These are phyloP conservation scores for Temnothorax longispinosus DNA, from an alignment of 1,140 invertebrate genomes.

Conservation along the genomic window DNA sequence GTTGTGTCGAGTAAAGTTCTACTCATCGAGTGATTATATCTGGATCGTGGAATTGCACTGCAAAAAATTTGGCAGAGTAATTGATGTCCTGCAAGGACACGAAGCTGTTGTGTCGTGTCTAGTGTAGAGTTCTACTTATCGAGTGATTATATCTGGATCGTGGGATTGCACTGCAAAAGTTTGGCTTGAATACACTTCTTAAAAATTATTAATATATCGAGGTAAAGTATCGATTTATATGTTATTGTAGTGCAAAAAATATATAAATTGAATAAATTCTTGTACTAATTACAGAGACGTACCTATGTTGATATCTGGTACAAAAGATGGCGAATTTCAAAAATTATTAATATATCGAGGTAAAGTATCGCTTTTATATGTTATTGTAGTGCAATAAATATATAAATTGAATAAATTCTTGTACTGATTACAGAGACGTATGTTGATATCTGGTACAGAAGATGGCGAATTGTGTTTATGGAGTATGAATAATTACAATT, in stretches of 20 bases:
- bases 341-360: no score
- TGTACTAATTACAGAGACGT: no score
- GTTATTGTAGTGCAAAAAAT: no score
- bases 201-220: conserved; percentile 80
- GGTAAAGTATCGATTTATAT: no score
- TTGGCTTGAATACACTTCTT: conserved; percentile 86
- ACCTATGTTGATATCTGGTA: no score
- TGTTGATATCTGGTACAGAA: conserved; percentile 87
- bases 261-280: no score
- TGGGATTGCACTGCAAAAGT: conserved; percentile 93
- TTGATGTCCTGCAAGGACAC: conserved; percentile 90
- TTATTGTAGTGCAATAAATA: no score
- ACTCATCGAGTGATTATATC: conserved; percentile 88
- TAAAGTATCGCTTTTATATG: no score
- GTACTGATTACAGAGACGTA: no score
- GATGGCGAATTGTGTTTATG: conserved; percentile 91
- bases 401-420: no score
- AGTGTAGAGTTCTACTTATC: conserved; percentile 85
- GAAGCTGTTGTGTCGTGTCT: conserved; percentile 92
- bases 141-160: conserved; percentile 91
- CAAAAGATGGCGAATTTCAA: no score
- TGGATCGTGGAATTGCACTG: conserved; percentile 93
- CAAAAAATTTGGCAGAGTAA: conserved; percentile 89
- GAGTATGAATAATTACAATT: conserved; percentile 85
- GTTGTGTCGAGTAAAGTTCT: conserved; percentile 89